Base-by-base conservation (phyloP, 1,140 invertebrate genomes). In the Cotesia glomerata region DNA sequence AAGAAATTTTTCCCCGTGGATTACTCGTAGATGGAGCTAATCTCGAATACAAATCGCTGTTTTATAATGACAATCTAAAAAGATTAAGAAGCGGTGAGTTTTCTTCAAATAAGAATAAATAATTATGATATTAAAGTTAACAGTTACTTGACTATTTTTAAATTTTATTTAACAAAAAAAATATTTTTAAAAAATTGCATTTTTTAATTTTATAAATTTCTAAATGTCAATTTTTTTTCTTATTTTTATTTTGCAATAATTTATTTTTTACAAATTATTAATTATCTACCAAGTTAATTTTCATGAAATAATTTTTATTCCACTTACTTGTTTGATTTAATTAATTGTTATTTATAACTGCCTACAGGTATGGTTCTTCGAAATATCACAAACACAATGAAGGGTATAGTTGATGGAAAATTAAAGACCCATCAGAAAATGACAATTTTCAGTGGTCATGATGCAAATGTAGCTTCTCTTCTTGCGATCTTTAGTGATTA, bases 381-480 rank as follows among this genome's bases (percentile, higher is more conserved):
- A 54, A 88, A 89, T 69, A 89, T 91, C 61, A 69, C 91, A 14
- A 85, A 89, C 32, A 87, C 88, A 72, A 71, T 75, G 49, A 16
- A 9, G 32, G 77, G 81, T 5, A 86, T 86, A 51, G 81, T 87
- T 14, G 81, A 82, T 11, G 81, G 82, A 5, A 77, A 78, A 4
- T 72, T 82, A 54, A 71, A 74, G 26, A 16, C 16, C 66, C 70
- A 73, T n/a, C 82, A 88, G 14, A 91, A 91, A 75, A 80, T 92
- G 62, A 89, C 87, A 64, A 75, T 92, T 34, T 91, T 90, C 81
- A 91, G 90, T 5, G 90, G 88, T 5, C 93, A 94, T 79, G 93
- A 94, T 79, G 91, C 91, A 52, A 93, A 91, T 52, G 86, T 95
- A 2, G 89, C 90, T 3, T 90, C 90, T 14, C 74, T 94, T 9